Evolutionary conservation across 2,797 vertebrate genomes (phyloP), one percentile per base, ranked within the genome.

Genomic region (Acropternis orthonyx): DNA sequence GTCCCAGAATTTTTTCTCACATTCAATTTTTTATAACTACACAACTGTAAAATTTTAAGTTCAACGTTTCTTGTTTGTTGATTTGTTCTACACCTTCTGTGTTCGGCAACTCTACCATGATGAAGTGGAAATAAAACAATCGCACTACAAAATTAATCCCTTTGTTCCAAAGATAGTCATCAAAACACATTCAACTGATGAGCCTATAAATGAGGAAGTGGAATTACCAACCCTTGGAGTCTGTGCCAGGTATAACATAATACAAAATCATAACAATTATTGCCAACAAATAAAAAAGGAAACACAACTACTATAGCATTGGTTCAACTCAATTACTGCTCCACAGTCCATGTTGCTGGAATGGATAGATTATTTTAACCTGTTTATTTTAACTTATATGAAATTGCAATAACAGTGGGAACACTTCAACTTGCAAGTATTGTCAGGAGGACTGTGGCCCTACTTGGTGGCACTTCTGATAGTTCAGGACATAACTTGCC

Each of bases 141-240:
- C 1, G 1, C 32, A 51, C 23, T 59, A 68, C 34, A 39, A 88
- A 95, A 95, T 88, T 48, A 90, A 88, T 76, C n/a, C 48, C 55
- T 90, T 82, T 93, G 54, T 94, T 88, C 55, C 63, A 68, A 95
- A 86, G 88, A 88, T 7, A 58, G 39, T n/a, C 66, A 92, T 59
- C 85, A 69, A 90, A 96, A 75, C 30, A 43, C 24, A 41, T 82
- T 90, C 71, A 56, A 0, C 11, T 69, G 77, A 84, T 75, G 39
- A 90, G 32, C 26, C 55, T 85, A 17, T 51, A 61, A 84, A 58
- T 36, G 79, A 28, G 26, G 39, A 93, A 73, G 17, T 18, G 9
- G 66, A 87, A 86, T 68, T 85, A 65, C 22, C 34, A 75, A 43
- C 13, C 51, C 65, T 27, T 56, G 41, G 56, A 77, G 10, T 7